Percentiles rank a stretch among this genome's conserved stretches.
phyloP scores from a whole-genome alignment of 2,113 vertebrate species.

The Dascyllus trimaculatus region DNA sequence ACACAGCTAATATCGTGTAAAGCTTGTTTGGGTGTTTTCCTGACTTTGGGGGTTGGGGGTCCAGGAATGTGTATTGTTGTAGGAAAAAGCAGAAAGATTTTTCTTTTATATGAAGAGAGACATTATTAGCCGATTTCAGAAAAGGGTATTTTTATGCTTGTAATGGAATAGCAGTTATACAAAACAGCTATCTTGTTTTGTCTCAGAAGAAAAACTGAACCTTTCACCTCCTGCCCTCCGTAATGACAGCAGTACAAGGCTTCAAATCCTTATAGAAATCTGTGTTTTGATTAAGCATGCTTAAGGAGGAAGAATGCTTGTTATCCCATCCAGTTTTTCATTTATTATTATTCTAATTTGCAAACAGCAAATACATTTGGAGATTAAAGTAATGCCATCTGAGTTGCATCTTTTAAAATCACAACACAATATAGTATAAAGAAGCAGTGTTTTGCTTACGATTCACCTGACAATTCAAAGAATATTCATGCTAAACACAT shows the following conservation, averaged over 20 bases:
- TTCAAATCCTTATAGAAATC: neutral
- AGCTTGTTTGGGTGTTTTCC: neutral
- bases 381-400: neutral
- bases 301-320: neutral
- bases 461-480: neutral
- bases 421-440: neutral
- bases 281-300: constrained; percentile 16
- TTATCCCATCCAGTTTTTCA: constrained; percentile 5
- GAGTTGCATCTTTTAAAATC: neutral
- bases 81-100: neutral
- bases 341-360: neutral
- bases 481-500: neutral
- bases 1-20: neutral
- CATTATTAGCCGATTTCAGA: neutral
- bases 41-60: neutral
- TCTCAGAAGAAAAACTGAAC: neutral
- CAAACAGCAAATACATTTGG: neutral
- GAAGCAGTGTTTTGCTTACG: neutral
- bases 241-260: neutral
- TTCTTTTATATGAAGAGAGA: neutral
- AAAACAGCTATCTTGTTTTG: too few relatives aligned
- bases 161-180: neutral
- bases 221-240: neutral
- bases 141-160: neutral
- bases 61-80: neutral